Percentiles rank a stretch among this genome's conserved stretches.
Conservation (phyloP, 92 coral and sea anemone genomes). For the Phenganax subtilis region DNA sequence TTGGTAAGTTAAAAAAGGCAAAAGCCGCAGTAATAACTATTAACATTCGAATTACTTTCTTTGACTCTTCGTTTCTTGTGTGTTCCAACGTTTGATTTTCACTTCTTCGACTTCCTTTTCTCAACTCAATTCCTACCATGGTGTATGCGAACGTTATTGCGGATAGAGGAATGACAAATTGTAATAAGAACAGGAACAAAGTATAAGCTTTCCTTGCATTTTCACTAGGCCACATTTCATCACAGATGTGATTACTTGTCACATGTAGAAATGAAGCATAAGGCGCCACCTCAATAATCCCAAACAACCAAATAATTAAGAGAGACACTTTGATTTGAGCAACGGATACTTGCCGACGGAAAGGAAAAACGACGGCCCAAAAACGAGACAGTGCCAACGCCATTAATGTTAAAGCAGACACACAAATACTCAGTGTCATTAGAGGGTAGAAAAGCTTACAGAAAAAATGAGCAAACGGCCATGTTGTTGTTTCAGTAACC, state of each 20-base stretch:
- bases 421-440: conserved; percentile 65
- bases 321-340: conserved; percentile 54
- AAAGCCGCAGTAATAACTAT: conserved; percentile 81
- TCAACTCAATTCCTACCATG: conserved; percentile 67
- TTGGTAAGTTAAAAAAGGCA: conserved; percentile 89
- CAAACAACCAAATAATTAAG: conserved; percentile 64
- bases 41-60: conserved; percentile 91
- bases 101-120: conserved; percentile 35
- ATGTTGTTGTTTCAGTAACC: conserved; percentile 60
- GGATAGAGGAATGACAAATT: conserved; percentile 69
- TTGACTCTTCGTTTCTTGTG: conserved; percentile 73
- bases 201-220: conserved; percentile 72
- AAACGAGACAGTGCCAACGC: conserved; percentile 79
- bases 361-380: conserved; percentile 91
- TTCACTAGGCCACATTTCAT: conserved; percentile 67
- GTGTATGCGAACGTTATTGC: conserved; percentile 74
- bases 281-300: conserved; percentile 55
- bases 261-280: conserved; percentile 58
- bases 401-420: conserved; percentile 66
- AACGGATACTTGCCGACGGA: conserved; percentile 70
- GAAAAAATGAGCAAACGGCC: conserved; percentile 70
- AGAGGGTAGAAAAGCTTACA: conserved; percentile 73
- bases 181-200: conserved; percentile 61
- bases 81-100: conserved; percentile 63
- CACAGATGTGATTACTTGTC: conserved; percentile 54